A percentile compares a stretch with the other conserved stretches of the same genome.
Evolutionary conservation across 2,888 invertebrate genomes (phyloP).

Genomic region (Habroteleia sp.): DNA sequence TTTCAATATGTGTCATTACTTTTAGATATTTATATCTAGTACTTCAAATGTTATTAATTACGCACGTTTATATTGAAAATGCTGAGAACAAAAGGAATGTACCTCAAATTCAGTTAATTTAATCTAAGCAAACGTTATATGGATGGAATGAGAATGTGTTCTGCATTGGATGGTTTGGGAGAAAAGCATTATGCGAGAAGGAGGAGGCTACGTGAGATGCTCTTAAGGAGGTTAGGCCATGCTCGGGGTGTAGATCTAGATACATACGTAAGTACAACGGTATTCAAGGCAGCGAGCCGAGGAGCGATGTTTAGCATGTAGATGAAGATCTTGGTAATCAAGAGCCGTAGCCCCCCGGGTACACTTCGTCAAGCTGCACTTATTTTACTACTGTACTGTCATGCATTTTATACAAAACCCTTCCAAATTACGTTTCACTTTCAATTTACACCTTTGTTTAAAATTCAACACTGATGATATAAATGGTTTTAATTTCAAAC

Average conservation of each 20-base stretch:
- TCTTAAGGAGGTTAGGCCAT: constrained; percentile 63
- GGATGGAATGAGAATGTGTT: constrained; percentile 76
- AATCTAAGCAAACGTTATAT: constrained; percentile 80
- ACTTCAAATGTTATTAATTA: too few relatives aligned
- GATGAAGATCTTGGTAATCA: constrained; percentile 81
- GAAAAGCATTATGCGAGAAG: constrained; percentile 56
- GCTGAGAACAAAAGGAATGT: constrained; percentile 75
- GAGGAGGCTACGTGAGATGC: constrained; percentile 62
- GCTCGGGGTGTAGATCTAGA: constrained; percentile 75
- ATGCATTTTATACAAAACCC: constrained; percentile 56
- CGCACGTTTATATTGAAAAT: constrained; percentile 55
- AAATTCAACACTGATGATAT: constrained; percentile 5
- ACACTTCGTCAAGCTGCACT: constrained; percentile 80
- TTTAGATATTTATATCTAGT: too few relatives aligned
- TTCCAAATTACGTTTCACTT: constrained; percentile 39
- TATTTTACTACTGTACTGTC: constrained; percentile 73
- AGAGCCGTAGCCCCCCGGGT: constrained; percentile 78
- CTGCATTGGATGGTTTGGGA: constrained; percentile 58
- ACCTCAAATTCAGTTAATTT: constrained; percentile 78
- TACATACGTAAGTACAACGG: constrained; percentile 80
- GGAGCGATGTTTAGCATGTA: constrained; percentile 80
- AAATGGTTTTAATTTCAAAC: too few relatives aligned
- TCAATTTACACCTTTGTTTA: constrained; percentile 19
- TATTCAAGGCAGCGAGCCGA: constrained; percentile 75
- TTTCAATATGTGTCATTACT: too few relatives aligned